Evolutionary conservation across 1,140 invertebrate genomes (phyloP).

Genomic region (Onthophagus taurus): DNA sequence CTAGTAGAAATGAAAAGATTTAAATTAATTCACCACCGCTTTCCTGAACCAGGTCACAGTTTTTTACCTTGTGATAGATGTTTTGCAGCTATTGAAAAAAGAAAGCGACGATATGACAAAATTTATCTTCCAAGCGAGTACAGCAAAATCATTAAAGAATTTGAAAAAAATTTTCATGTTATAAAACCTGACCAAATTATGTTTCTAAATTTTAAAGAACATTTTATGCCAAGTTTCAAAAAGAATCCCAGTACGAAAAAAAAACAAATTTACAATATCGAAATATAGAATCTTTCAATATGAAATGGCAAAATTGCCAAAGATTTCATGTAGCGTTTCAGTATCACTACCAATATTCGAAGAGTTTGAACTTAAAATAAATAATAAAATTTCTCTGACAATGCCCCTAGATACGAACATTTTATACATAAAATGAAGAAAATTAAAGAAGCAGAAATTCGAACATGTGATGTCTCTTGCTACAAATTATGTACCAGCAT

Average conservation of each 20-base stretch:
- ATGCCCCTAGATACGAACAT: too few relatives aligned
- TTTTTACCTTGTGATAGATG: conserved; percentile 15
- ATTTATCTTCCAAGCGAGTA: conserved; percentile 18
- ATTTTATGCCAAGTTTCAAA: conserved; percentile 16
- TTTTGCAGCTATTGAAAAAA: conserved; percentile 18
- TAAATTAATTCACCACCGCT: conserved; percentile 13
- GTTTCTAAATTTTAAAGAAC: conserved; percentile 13
- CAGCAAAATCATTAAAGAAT: conserved; percentile 12
- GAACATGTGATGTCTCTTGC: too few relatives aligned
- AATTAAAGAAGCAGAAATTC: too few relatives aligned
- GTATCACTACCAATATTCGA: too few relatives aligned
- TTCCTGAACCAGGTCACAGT: conserved; percentile 18
- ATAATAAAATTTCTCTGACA: too few relatives aligned
- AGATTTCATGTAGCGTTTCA: too few relatives aligned
- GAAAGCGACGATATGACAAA: conserved; percentile 15
- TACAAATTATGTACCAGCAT: too few relatives aligned
- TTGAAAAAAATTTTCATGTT: conserved; percentile 14
- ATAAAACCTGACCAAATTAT: conserved; percentile 12
- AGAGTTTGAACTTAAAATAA: too few relatives aligned
- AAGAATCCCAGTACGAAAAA: conserved; percentile 11
- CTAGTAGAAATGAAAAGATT: conserved; percentile 16
- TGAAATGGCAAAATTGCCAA: too few relatives aligned
- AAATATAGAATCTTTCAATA: too few relatives aligned
- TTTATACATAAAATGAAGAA: too few relatives aligned
- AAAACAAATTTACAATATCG: conserved; percentile 10